Conservation (phyloP, 2,113 vertebrate genomes). For the Otis tarda region DNA sequence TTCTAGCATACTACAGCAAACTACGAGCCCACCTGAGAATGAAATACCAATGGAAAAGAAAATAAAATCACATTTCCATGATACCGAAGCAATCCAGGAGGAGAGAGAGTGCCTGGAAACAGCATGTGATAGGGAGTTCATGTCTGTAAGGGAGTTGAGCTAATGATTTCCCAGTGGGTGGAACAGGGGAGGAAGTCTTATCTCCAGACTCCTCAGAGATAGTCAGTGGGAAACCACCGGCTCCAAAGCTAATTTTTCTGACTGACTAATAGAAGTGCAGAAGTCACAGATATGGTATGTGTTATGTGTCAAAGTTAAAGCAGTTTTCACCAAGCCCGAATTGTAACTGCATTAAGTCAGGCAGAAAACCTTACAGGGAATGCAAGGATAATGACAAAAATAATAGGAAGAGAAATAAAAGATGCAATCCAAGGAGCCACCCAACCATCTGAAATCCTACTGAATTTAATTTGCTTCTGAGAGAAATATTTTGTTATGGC, state of each 20-base stretch:
- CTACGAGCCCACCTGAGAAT: background rate
- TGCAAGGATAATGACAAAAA: conserved; percentile 24
- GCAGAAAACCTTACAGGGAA: background rate
- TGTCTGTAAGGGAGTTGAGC: background rate
- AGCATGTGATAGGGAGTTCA: conserved; percentile 12
- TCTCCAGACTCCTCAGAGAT: conserved; percentile 49
- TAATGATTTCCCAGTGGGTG: conserved; percentile 58
- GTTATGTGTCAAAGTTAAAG: conserved; percentile 14
- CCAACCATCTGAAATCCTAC: background rate
- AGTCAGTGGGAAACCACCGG: conserved; percentile 31
- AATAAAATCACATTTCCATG: background rate
- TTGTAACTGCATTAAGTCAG: background rate
- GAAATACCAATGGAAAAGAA: background rate
- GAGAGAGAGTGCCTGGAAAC: background rate
- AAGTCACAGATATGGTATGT: conserved; percentile 24
- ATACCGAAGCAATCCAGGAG: background rate
- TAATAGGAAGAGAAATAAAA: conserved; percentile 7
- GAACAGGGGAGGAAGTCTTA: conserved; percentile 52
- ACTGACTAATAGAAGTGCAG: conserved; percentile 35
- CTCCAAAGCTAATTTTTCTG: conserved; percentile 46
- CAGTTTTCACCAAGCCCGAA: conserved; percentile 6
- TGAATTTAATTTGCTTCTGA: background rate
- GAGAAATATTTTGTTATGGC: background rate
- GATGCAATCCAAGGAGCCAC: background rate
- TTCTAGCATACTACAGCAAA: background rate